Conservation (phyloP, 2,888 invertebrate genomes). For the Dasypogon diadema region DNA sequence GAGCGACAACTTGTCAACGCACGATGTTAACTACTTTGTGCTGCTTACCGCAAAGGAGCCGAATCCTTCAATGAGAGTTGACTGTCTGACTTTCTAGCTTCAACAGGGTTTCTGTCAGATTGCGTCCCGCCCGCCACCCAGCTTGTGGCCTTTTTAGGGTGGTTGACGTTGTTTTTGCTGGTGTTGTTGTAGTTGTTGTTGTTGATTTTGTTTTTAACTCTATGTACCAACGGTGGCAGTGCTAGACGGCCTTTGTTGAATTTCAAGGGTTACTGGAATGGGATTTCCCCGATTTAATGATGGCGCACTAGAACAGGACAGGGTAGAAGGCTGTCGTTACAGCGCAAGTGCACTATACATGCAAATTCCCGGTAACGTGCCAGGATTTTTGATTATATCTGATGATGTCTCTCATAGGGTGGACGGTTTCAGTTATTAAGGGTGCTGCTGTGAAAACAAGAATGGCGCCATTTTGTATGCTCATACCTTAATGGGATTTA, state of each 20-base stretch:
- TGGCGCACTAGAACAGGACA: constrained; percentile 37
- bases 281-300: constrained; percentile 39
- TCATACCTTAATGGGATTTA: constrained; percentile 42
- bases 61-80: constrained; percentile 47
- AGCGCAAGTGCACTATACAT: constrained; percentile 49
- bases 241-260: constrained; percentile 27
- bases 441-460: constrained; percentile 34
- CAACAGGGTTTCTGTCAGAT: constrained; percentile 1
- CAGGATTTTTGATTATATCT: constrained; percentile 19
- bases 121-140: constrained; percentile 12
- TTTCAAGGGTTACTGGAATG: constrained; percentile 24
- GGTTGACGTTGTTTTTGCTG: constrained; percentile 26
- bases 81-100: constrained; percentile 48
- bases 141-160: constrained; percentile 23
- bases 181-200: constrained; percentile 21
- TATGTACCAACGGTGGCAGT: background rate
- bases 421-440: constrained; percentile 45
- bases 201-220: too few species aligned
- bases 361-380: constrained; percentile 25
- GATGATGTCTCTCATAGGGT: constrained; percentile 41
- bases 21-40: constrained; percentile 43
- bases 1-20: constrained; percentile 39
- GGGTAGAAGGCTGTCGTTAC: constrained; percentile 9
- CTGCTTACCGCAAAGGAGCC: constrained; percentile 35
- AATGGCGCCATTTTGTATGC: constrained; percentile 49